Evolutionary conservation across 2,888 invertebrate species (phyloP).

Genomic region (Girardia tigrina): DNA sequence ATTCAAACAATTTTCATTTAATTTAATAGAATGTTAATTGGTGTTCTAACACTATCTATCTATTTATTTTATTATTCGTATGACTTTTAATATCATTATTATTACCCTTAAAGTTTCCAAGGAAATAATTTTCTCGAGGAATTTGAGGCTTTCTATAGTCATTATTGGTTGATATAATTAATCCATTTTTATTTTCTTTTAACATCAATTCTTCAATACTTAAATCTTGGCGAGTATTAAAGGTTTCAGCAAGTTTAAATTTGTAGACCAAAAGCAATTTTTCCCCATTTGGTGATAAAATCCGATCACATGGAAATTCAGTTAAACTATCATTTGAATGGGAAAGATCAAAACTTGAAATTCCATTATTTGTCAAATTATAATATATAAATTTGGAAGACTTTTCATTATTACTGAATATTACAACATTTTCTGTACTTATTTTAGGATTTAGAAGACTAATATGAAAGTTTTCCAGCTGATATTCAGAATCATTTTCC

Average conservation of each 20-base stretch:
- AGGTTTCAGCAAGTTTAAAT: not conserved
- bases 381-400: conserved; percentile 29
- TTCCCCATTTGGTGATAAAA: conserved; percentile 33
- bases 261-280: conserved; percentile 30
- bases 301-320: conserved; percentile 30
- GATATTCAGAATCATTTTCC: not conserved
- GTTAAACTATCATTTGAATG: conserved; percentile 29
- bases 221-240: not conserved
- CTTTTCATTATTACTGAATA: conserved; percentile 34
- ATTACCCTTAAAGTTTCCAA: conserved; percentile 10
- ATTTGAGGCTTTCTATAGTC: conserved; percentile 36
- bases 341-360: conserved; percentile 29
- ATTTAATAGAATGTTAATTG: too few species aligned
- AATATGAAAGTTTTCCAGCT: not conserved
- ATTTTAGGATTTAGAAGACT: not conserved
- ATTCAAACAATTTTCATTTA: too few species aligned
- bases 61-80: not conserved
- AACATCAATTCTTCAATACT: conserved; percentile 25
- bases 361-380: conserved; percentile 28
- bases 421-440: conserved; percentile 11
- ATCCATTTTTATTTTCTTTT: conserved; percentile 10
- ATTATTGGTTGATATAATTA: conserved; percentile 10
- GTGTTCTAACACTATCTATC: too few species aligned
- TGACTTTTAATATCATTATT: too few species aligned
- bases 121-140: conserved; percentile 34